Base-by-base conservation (phyloP, 1,140 invertebrate species). In the Ctenoplectra terminalis region DNA sequence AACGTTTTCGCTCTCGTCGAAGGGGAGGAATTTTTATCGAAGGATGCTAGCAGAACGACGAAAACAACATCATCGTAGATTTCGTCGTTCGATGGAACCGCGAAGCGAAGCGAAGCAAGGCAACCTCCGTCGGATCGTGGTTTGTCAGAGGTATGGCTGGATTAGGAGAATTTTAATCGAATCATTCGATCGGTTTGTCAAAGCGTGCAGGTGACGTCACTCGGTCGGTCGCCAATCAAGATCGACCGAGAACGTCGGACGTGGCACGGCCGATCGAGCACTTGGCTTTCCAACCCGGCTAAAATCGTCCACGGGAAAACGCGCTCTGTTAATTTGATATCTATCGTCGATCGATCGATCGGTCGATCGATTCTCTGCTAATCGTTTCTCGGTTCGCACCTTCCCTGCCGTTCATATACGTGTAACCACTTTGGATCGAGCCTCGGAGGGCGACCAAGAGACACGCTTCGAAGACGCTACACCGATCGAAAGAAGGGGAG, bases 161-260 rank as follows among this genome's bases (percentile, higher is more conserved):
- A 48, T 40, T 46, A 34, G 50, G 63, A 85, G 56, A 78, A 88
- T 88, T 90, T 88, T 92, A 92, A 92, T 92, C 89, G 85, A 84
- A 92, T 92, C 88, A 92, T 88, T 89, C 90, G 88, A 92, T 84
- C 86, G 89, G 90, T 85, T 90, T 91, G 90, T 90, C 91, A 92
- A 92, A 92, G 90, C 31, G 52, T 43, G 15, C 15, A 34, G 13
- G 77, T 83, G 81, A 85, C 89, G 88, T 89, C 87, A 81, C 69
- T 48, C 67, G 63, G 60, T 48, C 70, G 56, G 71, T 69, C 46
- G 50, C 85, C 85, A 84, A 87, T 87, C 58, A 69, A 69, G 84
- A 72, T 85, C 63, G 69, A 60, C 66, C 83, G 85, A 76, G 67
- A 73, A 58, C 46, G 52, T 76, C 11, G 52, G 9, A 80, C 40